Evolutionary conservation across 2,888 invertebrate genomes (phyloP).

Genomic region (Invenusta paracnida): DNA sequence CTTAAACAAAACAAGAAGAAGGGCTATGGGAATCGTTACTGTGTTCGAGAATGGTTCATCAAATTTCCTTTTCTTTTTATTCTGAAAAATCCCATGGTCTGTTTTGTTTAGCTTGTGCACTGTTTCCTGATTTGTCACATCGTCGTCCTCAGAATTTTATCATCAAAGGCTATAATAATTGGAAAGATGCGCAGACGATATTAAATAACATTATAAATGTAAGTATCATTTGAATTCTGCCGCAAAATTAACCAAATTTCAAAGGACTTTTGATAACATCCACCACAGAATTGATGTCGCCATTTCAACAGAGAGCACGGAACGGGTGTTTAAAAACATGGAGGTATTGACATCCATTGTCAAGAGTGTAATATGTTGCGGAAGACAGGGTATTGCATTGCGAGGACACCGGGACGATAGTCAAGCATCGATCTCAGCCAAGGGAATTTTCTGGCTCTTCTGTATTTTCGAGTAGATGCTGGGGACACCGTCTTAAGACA

Average conservation of each 20-base stretch:
- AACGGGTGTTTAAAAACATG: neutral
- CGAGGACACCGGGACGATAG: neutral
- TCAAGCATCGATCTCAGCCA: too few species aligned
- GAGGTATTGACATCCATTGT: neutral
- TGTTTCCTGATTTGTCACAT: neutral
- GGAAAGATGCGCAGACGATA: neutral
- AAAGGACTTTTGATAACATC: neutral
- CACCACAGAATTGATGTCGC: neutral
- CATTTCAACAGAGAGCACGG: neutral
- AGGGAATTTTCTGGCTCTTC: too few species aligned
- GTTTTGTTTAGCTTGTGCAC: neutral
- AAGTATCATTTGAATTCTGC: neutral
- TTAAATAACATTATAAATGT: neutral
- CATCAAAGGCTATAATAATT: neutral
- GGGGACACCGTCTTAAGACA: too few species aligned
- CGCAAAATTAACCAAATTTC: neutral
- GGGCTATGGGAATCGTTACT: too few species aligned
- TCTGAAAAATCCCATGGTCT: neutral
- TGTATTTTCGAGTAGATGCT: too few species aligned
- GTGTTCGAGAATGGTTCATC: neutral
- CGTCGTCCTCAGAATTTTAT: neutral
- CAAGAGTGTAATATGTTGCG: neutral
- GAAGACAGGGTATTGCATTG: neutral
- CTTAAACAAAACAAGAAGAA: too few species aligned
- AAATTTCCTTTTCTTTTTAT: neutral